These are phyloP conservation scores for Epinotia bilunana DNA, from an alignment of 2,888 invertebrate genomes.

Conservation along the genomic window DNA sequence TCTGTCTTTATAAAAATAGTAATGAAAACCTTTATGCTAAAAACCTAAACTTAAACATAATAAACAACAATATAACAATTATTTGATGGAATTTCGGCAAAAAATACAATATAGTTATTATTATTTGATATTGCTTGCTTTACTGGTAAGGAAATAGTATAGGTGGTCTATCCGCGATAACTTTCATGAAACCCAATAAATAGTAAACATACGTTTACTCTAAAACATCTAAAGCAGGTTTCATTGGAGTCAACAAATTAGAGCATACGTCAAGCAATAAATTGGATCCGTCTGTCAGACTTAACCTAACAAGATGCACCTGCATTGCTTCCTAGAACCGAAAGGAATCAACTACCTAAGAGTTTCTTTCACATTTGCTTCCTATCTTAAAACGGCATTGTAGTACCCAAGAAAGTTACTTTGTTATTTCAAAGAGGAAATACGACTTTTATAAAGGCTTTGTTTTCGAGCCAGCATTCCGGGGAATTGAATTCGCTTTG, in stretches of 20 bases:
- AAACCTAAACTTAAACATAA: too few species aligned
- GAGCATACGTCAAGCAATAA: constrained; percentile 31
- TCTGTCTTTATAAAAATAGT: too few species aligned
- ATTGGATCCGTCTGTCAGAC: constrained; percentile 38
- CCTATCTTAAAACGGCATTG: not conserved
- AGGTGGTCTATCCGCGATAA: not conserved
- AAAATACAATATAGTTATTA: too few species aligned
- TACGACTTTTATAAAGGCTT: constrained; percentile 26
- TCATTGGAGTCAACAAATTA: constrained; percentile 7
- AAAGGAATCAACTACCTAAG: not conserved
- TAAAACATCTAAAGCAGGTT: not conserved
- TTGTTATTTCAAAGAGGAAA: constrained; percentile 35
- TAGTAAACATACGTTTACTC: not conserved
- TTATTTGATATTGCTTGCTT: too few species aligned
- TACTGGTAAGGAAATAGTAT: too few species aligned
- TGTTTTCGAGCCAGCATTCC: constrained; percentile 32
- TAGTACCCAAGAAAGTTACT: constrained; percentile 13
- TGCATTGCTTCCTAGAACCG: not conserved
- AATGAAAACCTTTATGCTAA: too few species aligned
- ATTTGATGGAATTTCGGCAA: too few species aligned
- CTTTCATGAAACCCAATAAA: not conserved
- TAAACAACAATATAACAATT: too few species aligned
- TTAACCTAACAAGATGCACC: constrained; percentile 41
- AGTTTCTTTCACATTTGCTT: not conserved
- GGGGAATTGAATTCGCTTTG: constrained; percentile 22